Conservation (phyloP, 53 echinoderm and acorn worm species). For the Stichopus horrens region DNA sequence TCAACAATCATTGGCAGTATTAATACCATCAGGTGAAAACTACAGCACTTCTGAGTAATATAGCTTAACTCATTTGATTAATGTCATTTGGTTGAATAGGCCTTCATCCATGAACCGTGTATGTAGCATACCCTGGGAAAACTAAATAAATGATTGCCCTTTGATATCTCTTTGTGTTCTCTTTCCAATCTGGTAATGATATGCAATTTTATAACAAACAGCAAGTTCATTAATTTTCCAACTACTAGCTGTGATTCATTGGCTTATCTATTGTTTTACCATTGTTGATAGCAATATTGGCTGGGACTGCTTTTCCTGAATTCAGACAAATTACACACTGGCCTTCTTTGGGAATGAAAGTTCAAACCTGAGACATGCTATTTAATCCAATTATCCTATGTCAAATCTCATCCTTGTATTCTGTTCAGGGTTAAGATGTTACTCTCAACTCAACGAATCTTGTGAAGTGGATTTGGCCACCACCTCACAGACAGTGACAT, state of each 20-base stretch:
- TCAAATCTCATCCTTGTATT: background rate
- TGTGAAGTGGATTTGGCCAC: constrained; percentile 24
- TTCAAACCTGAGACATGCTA: too few relatives aligned
- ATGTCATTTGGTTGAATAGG: background rate
- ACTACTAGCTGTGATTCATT: too few relatives aligned
- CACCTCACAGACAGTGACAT: background rate
- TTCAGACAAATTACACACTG: too few relatives aligned
- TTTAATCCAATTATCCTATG: too few relatives aligned
- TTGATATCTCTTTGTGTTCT: too few relatives aligned
- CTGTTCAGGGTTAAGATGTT: constrained; percentile 57
- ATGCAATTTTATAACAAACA: too few relatives aligned
- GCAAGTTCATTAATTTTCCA: too few relatives aligned
- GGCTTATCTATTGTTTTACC: too few relatives aligned
- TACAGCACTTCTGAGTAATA: background rate
- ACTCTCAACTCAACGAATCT: constrained; percentile 38
- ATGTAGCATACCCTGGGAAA: background rate
- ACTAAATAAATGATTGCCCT: background rate
- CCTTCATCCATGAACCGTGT: background rate
- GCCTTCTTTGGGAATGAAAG: too few relatives aligned
- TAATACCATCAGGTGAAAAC: constrained; percentile 68
- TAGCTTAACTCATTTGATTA: background rate
- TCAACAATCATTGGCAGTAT: constrained; percentile 66
- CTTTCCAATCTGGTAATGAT: too few relatives aligned
- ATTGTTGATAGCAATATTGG: too few relatives aligned
- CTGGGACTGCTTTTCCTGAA: too few relatives aligned